Base-by-base conservation (phyloP, 2,113 vertebrate genomes). In the Pachycephala philippinensis region DNA sequence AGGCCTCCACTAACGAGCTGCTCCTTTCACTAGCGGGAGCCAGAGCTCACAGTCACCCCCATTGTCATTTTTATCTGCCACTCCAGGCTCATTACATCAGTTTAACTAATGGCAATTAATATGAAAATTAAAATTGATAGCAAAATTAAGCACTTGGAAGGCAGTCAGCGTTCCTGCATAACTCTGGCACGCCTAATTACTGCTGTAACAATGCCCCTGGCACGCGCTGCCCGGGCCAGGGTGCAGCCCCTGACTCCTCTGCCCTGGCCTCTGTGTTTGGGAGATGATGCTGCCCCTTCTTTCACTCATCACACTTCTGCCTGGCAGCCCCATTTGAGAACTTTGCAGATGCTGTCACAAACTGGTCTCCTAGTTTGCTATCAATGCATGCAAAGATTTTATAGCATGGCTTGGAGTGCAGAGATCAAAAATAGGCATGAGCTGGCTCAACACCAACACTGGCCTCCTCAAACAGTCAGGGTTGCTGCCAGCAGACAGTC, bases 91-190 rank as follows among this genome's bases (percentile, higher is more conserved):
- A 86, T 96, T 93, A 90, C 83, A 90, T 77, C 71, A 66, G 72
- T 80, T 94, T 95, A 96, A 96, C 75, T 86, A 91, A 94, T 22
- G 30, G 44, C 87, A 94, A 91, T 93, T 94, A 96, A 93, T 93
- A 88, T 20, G 45, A 94, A 95, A 94, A 96, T 90, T 74, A 93
- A 90, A 95, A 91, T 21, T 83, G 72, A 95, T 88, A 86, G 82
- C 56, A 90, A 78, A 91, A 86, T 88, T 79, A 89, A 91, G 57
- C 54, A 65, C 81, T 83, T 75, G 64, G 69, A 93, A 84, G 80
- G 21, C 52, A 84, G 80, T 26, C 60, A 59, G 64, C 69, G 84
- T 2, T 82, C 39, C 81, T 89, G 49, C 64, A 11, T 17, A 28
- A 47, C 60, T 59, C 60, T 37, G 31, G n/a, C 60, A 11, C 24